These are phyloP conservation scores for Mobula hypostoma DNA, from an alignment of 2,113 vertebrate genomes.

Conservation along the genomic window DNA sequence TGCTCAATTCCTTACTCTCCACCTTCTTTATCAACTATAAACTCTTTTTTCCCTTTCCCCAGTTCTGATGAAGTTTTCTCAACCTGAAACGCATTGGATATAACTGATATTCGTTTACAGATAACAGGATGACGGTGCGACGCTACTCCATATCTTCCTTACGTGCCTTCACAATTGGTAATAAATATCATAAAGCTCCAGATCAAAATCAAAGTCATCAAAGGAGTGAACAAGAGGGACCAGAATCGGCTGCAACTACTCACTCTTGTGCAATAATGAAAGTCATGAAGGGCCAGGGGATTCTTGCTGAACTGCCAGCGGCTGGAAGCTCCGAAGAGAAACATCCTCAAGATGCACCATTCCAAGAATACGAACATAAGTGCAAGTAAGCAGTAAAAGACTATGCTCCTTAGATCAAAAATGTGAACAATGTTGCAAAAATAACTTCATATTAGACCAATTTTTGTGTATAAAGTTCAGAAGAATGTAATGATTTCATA, in stretches of 20 bases:
- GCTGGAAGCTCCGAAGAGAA: not conserved
- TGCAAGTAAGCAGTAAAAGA: conserved; percentile 59
- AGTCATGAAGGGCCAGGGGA: conserved; percentile 25
- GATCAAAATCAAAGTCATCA: conserved; percentile 40
- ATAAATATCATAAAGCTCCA: conserved; percentile 39
- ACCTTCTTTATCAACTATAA: too few relatives aligned
- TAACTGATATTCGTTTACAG: conserved; percentile 48
- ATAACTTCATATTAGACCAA: not conserved
- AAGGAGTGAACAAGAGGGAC: not conserved
- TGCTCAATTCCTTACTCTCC: too few relatives aligned
- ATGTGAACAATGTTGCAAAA: too few relatives aligned
- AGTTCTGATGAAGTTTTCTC: too few relatives aligned
- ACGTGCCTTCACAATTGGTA: conserved; percentile 44
- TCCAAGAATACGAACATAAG: conserved; percentile 61
- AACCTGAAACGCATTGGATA: not conserved
- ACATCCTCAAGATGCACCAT: conserved; percentile 50
- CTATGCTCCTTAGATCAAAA: not conserved
- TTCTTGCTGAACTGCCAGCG: not conserved
- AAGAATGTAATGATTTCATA: not conserved
- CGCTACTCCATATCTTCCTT: conserved; percentile 65
- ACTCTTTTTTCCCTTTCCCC: too few relatives aligned
- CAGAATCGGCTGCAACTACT: not conserved
- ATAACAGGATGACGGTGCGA: conserved; percentile 77
- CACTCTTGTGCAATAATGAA: conserved; percentile 41
- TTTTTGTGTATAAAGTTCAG: not conserved